Base-by-base conservation (phyloP, 2,888 invertebrate species). In the Bembecia ichneumoniformis region DNA sequence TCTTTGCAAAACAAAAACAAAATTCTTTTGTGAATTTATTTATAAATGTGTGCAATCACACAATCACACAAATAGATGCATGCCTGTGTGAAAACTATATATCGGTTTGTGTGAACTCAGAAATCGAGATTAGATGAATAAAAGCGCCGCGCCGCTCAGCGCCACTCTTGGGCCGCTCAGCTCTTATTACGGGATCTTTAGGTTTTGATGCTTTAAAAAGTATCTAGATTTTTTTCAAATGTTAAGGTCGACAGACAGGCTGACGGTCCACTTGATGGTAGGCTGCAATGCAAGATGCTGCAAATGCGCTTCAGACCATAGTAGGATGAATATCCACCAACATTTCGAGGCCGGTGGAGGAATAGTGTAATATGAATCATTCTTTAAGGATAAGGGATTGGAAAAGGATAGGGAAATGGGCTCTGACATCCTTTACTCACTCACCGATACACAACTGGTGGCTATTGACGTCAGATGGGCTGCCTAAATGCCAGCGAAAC, bases 61-160 rank as follows among this genome's bases (percentile, higher is more conserved):
- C 7, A 28, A 28, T 28, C 28, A 28, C 28, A 28, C 28, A 28
- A 9, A 28, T 36, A 40, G 2, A n/a, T 40, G 40, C n/a, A 40
- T 5, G 3, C 54, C 28, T 56, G 57, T 62, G 63, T 65, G 60
- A 59, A 60, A 60, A 58, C 56, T 51, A 47, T 9, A 15, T 15
- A 43, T 52, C 11, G 51, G 50, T 54, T 52, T 59, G 67, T 64
- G 71, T 67, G 68, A 71, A 71, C 62, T 63, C 66, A 62, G 66
- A 64, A 66, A 66, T 65, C 62, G 62, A 63, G 60, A 62, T 61
- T 60, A 51, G 62, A 63, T 62, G 62, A 64, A 64, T 66, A 66
- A 71, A 67, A 65, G 70, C 55, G 58, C 64, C 64, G 64, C 55
- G 55, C 47, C 43, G 47, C 49, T 35, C 48, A 51, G 52, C 52